Evolutionary conservation across 1,140 invertebrate genomes (phyloP).

Genomic region (Gyrodactylus salaris): DNA sequence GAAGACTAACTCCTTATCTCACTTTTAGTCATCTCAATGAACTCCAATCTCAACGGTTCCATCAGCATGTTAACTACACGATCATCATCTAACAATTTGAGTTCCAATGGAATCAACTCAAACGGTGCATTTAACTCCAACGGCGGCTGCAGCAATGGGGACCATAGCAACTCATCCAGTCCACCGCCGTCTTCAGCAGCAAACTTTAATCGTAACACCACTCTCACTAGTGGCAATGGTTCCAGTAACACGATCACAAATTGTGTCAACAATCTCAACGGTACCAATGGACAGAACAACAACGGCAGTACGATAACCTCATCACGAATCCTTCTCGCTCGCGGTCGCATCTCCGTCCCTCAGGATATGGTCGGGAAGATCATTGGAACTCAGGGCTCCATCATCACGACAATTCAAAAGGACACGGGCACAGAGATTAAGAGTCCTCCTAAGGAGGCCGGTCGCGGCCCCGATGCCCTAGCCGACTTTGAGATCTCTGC

Average conservation of each 20-base stretch:
- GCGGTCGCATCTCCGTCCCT: background rate
- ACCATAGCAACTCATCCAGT: background rate
- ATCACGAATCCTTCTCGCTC: background rate
- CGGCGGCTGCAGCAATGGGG: too few relatives aligned
- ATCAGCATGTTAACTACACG: background rate
- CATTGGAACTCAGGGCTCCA: slow-evolving; percentile 5
- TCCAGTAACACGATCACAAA: background rate
- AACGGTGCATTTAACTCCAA: background rate
- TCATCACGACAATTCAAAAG: slow-evolving; percentile 4
- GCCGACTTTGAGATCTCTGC: slow-evolving; percentile 5
- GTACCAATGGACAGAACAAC: background rate
- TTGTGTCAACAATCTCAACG: background rate
- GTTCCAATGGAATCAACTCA: background rate
- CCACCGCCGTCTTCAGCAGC: background rate
- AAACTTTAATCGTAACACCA: too few relatives aligned
- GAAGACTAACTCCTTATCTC: background rate
- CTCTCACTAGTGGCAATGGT: background rate
- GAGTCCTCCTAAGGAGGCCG: slow-evolving; percentile 3
- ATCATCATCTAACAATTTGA: background rate
- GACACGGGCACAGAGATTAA: slow-evolving; percentile 2
- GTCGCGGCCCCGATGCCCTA: background rate
- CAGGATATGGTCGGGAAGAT: background rate
- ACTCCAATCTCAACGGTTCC: background rate
- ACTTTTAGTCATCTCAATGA: background rate
- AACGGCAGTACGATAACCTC: background rate